phyloP scores from a whole-genome alignment of 2,797 vertebrate species.

The Sparus aurata region DNA sequence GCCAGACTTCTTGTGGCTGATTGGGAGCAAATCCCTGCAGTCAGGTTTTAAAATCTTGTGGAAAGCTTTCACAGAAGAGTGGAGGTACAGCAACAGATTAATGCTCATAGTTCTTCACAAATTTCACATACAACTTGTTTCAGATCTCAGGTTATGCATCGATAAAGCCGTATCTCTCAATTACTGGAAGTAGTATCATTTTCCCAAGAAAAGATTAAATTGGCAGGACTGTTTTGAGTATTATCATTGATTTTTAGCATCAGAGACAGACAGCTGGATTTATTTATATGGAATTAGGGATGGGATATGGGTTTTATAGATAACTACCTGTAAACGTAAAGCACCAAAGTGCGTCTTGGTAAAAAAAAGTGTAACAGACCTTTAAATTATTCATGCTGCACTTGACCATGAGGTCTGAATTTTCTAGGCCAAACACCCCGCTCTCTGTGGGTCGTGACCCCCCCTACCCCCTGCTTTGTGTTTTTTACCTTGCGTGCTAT shows the following conservation, averaged over 20 bases:
- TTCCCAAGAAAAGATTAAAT: background rate
- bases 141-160: background rate
- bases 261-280: rapidly evolving
- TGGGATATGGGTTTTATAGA: background rate
- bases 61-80: background rate
- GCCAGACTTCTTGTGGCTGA: background rate
- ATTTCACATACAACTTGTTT: background rate
- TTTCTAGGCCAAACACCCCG: conserved; percentile 70
- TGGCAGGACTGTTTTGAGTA: too few relatives aligned
- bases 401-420: conserved; percentile 64
- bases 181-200: too few relatives aligned
- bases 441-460: conserved; percentile 58
- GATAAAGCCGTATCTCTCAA: background rate
- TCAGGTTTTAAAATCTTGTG: background rate
- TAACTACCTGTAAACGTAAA: background rate
- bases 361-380: conserved; percentile 38
- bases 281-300: background rate
- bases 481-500: conserved; percentile 68
- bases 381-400: conserved; percentile 58
- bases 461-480: conserved; percentile 14
- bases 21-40: background rate
- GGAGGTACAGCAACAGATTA: background rate
- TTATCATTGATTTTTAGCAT: background rate
- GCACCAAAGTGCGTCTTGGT: background rate
- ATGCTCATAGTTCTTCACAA: background rate